These are phyloP conservation scores for Hemaris fuciformis DNA, from an alignment of 2,888 invertebrate species.

Conservation along the genomic window DNA sequence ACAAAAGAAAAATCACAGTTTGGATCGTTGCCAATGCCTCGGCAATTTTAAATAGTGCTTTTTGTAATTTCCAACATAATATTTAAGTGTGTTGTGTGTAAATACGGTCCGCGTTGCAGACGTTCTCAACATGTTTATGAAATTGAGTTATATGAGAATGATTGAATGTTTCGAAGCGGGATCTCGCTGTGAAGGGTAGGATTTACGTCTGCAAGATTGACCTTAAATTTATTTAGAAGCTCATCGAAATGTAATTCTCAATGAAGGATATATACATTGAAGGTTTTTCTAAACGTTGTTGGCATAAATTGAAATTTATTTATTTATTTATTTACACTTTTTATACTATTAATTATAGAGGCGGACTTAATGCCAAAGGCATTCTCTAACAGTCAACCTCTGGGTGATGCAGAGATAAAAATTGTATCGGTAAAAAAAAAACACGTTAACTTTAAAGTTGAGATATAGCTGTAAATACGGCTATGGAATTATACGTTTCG, in stretches of 20 bases:
- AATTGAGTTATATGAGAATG: not conserved
- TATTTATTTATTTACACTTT: too few species aligned
- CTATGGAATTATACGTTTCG: too few species aligned
- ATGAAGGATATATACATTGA: too few species aligned
- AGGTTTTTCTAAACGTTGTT: too few species aligned
- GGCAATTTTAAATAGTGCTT: conserved; percentile 7
- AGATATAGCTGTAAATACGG: too few species aligned
- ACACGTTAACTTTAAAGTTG: too few species aligned
- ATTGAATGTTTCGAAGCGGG: not conserved
- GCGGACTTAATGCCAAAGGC: too few species aligned
- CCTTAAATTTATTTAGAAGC: not conserved
- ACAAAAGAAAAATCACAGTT: not conserved
- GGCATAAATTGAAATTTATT: too few species aligned
- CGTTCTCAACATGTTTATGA: not conserved
- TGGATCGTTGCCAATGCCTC: not conserved
- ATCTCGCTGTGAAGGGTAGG: not conserved
- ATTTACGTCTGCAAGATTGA: not conserved
- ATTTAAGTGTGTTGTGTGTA: not conserved
- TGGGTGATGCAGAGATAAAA: too few species aligned
- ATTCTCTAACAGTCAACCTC: too few species aligned
- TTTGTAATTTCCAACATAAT: not conserved
- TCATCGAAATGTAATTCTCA: not conserved
- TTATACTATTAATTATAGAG: too few species aligned
- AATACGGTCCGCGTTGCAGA: not conserved
- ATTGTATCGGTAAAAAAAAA: too few species aligned